Evolutionary conservation across 2,797 vertebrate species (phyloP).

Genomic region (Echeneis naucrates): DNA sequence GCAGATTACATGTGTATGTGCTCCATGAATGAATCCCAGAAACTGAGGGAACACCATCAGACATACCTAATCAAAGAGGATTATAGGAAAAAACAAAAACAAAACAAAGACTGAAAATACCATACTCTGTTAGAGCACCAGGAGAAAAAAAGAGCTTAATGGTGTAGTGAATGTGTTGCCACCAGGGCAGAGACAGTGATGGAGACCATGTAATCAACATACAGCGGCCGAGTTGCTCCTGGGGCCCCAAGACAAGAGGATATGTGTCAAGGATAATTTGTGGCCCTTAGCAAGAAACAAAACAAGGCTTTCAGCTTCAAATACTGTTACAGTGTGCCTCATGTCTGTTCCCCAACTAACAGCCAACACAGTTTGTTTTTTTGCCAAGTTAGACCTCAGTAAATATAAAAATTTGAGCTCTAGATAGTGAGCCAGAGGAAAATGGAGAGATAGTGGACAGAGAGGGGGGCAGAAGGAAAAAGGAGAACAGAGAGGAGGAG

Average conservation of each 20-base stretch:
- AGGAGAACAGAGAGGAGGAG: constrained; percentile 82
- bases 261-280: constrained; percentile 88
- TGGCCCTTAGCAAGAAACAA: constrained; percentile 94
- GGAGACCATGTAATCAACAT: constrained; percentile 75
- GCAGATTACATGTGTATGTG: constrained; percentile 77
- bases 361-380: constrained; percentile 57
- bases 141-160: constrained; percentile 59
- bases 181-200: constrained; percentile 67
- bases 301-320: constrained; percentile 89
- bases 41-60: constrained; percentile 65
- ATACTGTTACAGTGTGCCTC: constrained; percentile 66
- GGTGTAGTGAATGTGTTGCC: constrained; percentile 63
- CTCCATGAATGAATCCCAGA: constrained; percentile 67
- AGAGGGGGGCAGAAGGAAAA: constrained; percentile 73
- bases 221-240: constrained; percentile 72
- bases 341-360: constrained; percentile 59
- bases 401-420: constrained; percentile 61
- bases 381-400: constrained; percentile 68
- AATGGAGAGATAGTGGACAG: constrained; percentile 76
- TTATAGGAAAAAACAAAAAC: constrained; percentile 59
- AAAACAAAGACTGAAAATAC: constrained; percentile 63
- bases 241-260: constrained; percentile 75
- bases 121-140: constrained; percentile 51
- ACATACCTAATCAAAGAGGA: constrained; percentile 68
- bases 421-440: constrained; percentile 57